These are phyloP conservation scores for Leptodactylus fallax DNA, from an alignment of 2,797 vertebrate genomes.

Conservation along the genomic window DNA sequence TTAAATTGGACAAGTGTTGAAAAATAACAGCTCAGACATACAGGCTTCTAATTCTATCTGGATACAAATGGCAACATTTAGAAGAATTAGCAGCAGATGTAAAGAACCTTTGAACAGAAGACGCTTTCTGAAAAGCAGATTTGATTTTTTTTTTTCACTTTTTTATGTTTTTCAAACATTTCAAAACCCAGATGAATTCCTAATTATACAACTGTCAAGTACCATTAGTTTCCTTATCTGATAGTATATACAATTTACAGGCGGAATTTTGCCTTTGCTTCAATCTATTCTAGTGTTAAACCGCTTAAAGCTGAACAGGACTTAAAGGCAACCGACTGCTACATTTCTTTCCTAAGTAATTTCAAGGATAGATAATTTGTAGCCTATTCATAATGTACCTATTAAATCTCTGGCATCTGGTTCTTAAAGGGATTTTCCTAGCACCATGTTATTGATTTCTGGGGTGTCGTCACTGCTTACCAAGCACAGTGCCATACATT, in stretches of 20 bases:
- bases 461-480: too few species aligned
- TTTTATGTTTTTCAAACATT: slow-evolving; percentile 12
- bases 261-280: background rate
- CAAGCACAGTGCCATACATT: too few species aligned
- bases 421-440: too few species aligned
- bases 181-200: slow-evolving; percentile 52
- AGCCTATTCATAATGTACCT: too few species aligned
- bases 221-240: slow-evolving; percentile 46
- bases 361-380: too few species aligned
- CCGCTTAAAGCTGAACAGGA: background rate
- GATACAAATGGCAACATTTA: slow-evolving; percentile 48
- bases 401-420: too few species aligned
- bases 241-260: slow-evolving; percentile 35
- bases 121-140: background rate
- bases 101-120: slow-evolving; percentile 41
- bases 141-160: slow-evolving; percentile 1
- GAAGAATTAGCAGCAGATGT: slow-evolving; percentile 44
- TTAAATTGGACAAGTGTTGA: slow-evolving; percentile 53
- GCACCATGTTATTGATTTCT: too few species aligned
- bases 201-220: slow-evolving; percentile 59
- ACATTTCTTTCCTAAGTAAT: too few species aligned
- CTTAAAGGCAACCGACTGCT: background rate
- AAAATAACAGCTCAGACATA: slow-evolving; percentile 27
- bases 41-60: slow-evolving; percentile 1
- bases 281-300: slow-evolving; percentile 17